Percentiles rank a stretch among this genome's conserved stretches.
These are phyloP conservation scores for Mellilla xanthometata DNA, from an alignment of 2,888 invertebrate genomes.

Conservation along the genomic window DNA sequence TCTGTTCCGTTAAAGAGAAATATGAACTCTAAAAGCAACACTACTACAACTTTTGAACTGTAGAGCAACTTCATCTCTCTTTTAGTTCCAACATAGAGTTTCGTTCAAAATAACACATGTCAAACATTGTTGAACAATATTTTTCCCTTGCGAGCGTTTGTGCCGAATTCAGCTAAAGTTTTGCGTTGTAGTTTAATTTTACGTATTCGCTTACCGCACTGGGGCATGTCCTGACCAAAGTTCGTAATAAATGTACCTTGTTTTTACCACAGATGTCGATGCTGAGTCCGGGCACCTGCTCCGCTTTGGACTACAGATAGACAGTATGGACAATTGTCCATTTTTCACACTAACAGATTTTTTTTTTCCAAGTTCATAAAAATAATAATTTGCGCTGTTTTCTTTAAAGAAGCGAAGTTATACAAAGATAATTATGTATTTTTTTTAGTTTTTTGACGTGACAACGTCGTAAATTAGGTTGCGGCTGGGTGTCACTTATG, in stretches of 20 bases:
- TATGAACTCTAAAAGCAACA: no score
- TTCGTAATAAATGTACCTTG: constrained; percentile 49
- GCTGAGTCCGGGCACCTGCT: constrained; percentile 47
- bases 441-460: no score
- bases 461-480: no score
- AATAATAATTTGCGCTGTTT: no score
- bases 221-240: constrained; percentile 40
- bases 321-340: constrained; percentile 13
- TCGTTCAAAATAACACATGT: constrained; percentile 11
- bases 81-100: constrained; percentile 6
- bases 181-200: constrained; percentile 46
- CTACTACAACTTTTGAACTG: no score
- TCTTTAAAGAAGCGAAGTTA: no score
- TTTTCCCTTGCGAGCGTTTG: constrained; percentile 27
- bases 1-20: no score
- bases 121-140: constrained; percentile 17
- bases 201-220: constrained; percentile 43
- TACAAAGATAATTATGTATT: no score
- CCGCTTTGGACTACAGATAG: constrained; percentile 7
- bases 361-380: no score
- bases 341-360: no score
- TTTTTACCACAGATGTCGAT: constrained; percentile 46
- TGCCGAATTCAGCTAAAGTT: constrained; percentile 36
- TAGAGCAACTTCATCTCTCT: not conserved
- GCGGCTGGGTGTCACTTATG: no score